These are phyloP conservation scores for Drosophila macrospina DNA, from an alignment of 2,888 invertebrate genomes.

Conservation along the genomic window DNA sequence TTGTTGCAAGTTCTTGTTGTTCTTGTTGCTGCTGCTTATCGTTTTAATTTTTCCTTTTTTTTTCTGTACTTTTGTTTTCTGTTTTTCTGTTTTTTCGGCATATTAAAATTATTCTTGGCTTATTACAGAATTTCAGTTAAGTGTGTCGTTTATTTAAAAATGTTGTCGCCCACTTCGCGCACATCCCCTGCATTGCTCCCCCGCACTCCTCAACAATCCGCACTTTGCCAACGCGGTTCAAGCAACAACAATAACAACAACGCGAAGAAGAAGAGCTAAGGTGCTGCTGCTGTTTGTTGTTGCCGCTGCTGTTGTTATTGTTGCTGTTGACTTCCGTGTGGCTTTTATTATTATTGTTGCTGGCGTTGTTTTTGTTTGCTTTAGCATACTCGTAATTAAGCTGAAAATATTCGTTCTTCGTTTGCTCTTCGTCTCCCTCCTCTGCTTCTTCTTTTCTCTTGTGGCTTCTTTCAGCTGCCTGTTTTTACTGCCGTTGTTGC, in stretches of 20 bases:
- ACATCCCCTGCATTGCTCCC: not conserved
- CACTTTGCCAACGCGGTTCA: not conserved
- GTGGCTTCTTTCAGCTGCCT: slow-evolving; percentile 24
- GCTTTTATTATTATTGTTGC: slow-evolving; percentile 2
- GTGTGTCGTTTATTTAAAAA: slow-evolving; percentile 65
- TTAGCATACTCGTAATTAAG: slow-evolving; percentile 67
- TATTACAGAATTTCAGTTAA: slow-evolving; percentile 64
- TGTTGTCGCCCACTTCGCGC: slow-evolving; percentile 31
- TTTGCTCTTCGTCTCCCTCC: slow-evolving; percentile 23
- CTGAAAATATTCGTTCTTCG: slow-evolving; percentile 68
- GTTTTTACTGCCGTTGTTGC: slow-evolving; percentile 18
- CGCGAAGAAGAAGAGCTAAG: slow-evolving; percentile 27
- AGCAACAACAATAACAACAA: slow-evolving; percentile 18
- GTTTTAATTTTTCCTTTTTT: not conserved
- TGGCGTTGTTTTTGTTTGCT: slow-evolving; percentile 41
- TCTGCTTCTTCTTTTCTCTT: slow-evolving; percentile 5
- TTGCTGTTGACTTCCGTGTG: slow-evolving; percentile 12
- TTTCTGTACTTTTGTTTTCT: slow-evolving; percentile 9
- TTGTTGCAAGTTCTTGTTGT: slow-evolving; percentile 35
- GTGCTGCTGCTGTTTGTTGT: slow-evolving; percentile 20
- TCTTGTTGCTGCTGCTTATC: slow-evolving; percentile 19
- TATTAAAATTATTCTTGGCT: slow-evolving; percentile 67
- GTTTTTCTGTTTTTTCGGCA: slow-evolving; percentile 23
- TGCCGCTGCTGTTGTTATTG: slow-evolving; percentile 26
- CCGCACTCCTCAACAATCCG: not conserved